Conservation (phyloP, 2,797 vertebrate genomes). For the Urophycis tenuis region DNA sequence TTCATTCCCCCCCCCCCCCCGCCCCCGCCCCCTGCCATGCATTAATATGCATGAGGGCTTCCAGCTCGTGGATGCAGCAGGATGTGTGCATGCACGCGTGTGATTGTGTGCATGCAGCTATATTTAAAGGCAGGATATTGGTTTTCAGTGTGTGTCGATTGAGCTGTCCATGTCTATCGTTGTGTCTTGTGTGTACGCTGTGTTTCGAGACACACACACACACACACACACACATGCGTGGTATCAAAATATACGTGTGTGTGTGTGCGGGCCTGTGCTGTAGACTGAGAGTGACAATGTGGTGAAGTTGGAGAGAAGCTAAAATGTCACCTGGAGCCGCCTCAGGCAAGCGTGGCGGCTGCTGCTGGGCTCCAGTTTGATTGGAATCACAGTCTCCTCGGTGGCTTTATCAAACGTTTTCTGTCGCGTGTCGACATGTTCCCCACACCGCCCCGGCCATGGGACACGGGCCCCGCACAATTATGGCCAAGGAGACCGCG, state of each 20-base stretch:
- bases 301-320: constrained; percentile 41
- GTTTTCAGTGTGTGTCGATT: not conserved
- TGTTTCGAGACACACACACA: not conserved
- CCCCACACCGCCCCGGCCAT: not conserved
- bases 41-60: constrained; percentile 40
- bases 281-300: constrained; percentile 19
- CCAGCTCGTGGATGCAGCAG: constrained; percentile 42
- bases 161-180: not conserved
- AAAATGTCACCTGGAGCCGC: constrained; percentile 56
- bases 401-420: not conserved
- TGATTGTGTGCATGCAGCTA: not conserved
- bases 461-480: not conserved
- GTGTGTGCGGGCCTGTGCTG: not conserved
- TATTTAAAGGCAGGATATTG: not conserved
- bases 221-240: not conserved
- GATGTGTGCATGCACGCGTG: constrained; percentile 26
- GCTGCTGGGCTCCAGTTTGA: not conserved
- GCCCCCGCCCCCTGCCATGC: too few relatives aligned
- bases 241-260: not conserved
- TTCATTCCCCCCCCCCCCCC: constrained; percentile 24
- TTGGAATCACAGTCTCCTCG: not conserved
- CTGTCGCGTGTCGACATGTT: not conserved
- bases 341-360: constrained; percentile 29
- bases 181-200: not conserved
- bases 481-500: not conserved